Percentiles rank a stretch among this genome's conserved stretches.
phyloP scores from a whole-genome alignment of 2,797 vertebrate species.

The Lacerta viridis region DNA sequence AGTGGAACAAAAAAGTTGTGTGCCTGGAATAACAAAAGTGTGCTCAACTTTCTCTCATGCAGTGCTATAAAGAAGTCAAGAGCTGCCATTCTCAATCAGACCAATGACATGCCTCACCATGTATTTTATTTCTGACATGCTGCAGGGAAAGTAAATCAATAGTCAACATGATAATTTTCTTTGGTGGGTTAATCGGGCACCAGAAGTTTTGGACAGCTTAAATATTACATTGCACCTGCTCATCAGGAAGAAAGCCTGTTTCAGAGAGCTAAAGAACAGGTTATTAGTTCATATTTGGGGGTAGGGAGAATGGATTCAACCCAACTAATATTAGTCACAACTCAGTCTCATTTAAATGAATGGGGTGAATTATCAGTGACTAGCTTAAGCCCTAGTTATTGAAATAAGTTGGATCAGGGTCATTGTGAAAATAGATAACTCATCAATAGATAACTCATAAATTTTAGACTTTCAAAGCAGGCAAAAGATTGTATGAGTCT shows the following conservation, averaged over 20 bases:
- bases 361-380: background rate
- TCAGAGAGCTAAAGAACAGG: background rate
- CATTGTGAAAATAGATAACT: background rate
- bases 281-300: too few species aligned
- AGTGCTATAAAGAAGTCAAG: background rate
- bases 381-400: background rate
- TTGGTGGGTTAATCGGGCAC: background rate
- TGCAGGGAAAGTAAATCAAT: background rate
- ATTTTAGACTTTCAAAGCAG: conserved; percentile 1
- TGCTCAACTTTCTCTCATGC: background rate
- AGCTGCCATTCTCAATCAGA: conserved; percentile 9
- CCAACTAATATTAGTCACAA: background rate
- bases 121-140: background rate
- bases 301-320: background rate
- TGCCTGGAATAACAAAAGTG: conserved; percentile 29
- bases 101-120: background rate
- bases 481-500: background rate
- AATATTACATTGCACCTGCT: background rate
- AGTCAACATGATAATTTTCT: background rate
- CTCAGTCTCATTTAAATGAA: background rate
- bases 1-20: conserved; percentile 41
- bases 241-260: background rate
- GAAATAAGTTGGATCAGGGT: background rate
- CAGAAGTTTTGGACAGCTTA: background rate
- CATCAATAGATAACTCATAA: background rate